Evolutionary conservation across 92 coral and sea anemone genomes (phyloP).

Genomic region (Porites lobata): DNA sequence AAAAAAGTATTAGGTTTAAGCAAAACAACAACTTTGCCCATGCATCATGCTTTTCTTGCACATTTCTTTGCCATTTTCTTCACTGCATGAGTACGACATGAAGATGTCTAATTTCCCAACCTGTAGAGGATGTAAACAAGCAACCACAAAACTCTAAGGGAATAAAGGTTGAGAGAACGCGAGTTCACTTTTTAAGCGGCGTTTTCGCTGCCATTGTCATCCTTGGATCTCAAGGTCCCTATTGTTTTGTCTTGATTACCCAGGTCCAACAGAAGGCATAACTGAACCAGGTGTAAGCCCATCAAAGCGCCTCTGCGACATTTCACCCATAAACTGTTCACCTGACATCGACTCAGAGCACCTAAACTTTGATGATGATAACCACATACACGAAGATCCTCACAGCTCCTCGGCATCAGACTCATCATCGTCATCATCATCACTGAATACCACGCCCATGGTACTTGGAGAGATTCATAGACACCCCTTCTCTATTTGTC

Average conservation of each 20-base stretch:
- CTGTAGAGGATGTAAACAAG: no score
- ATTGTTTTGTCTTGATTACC: neutral
- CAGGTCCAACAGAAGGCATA: conserved; percentile 89
- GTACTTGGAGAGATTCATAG: conserved; percentile 84
- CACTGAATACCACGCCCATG: conserved; percentile 82
- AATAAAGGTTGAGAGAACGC: neutral
- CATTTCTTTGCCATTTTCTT: no score
- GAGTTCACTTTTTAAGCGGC: no score
- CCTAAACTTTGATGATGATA: conserved; percentile 82
- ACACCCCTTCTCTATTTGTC: conserved; percentile 74
- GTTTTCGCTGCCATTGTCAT: no score
- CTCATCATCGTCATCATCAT: conserved; percentile 64
- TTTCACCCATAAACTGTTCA: conserved; percentile 72
- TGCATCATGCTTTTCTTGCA: no score
- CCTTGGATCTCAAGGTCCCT: neutral
- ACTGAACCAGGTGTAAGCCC: conserved; percentile 94
- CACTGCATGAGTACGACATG: no score
- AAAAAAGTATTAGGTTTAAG: no score
- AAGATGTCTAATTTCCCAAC: no score
- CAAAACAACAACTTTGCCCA: no score
- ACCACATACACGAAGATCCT: conserved; percentile 80
- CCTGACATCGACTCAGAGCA: conserved; percentile 92
- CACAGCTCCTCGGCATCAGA: conserved; percentile 51
- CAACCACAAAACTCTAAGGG: no score
- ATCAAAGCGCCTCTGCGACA: conserved; percentile 87